Conservation (phyloP, 1,140 invertebrate genomes). For the Colletes gigas region DNA sequence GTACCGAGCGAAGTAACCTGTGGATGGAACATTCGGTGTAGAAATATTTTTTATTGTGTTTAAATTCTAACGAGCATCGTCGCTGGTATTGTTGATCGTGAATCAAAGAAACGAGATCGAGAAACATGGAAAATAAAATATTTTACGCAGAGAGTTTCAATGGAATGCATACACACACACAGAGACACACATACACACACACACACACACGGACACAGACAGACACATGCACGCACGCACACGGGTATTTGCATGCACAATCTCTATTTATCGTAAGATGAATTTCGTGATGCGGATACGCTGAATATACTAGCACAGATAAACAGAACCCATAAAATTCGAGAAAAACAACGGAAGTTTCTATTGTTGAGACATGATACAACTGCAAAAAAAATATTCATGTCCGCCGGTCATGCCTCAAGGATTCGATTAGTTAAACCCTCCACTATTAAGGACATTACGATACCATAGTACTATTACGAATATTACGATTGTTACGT, state of each 20-base stretch:
- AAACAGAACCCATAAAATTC: not conserved
- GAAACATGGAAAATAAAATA: not conserved
- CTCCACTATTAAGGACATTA: not conserved
- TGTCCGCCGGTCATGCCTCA: constrained; percentile 42
- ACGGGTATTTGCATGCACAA: constrained; percentile 44
- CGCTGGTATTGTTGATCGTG: constrained; percentile 3
- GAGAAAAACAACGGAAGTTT: not conserved
- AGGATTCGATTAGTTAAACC: constrained; percentile 12
- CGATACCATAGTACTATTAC: constrained; percentile 8
- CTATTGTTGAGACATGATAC: constrained; percentile 25
- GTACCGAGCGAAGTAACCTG: constrained; percentile 33
- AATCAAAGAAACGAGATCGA: not conserved
- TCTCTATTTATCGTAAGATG: constrained; percentile 30
- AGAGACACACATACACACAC: not conserved
- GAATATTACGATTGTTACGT: constrained; percentile 5
- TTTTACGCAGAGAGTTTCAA: constrained; percentile 1
- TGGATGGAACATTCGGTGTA: constrained; percentile 1
- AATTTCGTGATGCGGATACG: constrained; percentile 5
- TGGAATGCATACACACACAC: not conserved
- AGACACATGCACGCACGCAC: not conserved
- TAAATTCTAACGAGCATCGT: constrained; percentile 29
- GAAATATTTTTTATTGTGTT: constrained; percentile 42
- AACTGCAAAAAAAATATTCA: constrained; percentile 37
- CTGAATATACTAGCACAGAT: not conserved
- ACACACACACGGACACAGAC: too few relatives aligned